Base-by-base conservation (phyloP, 1,140 invertebrate species). In the Hetaerina americana region DNA sequence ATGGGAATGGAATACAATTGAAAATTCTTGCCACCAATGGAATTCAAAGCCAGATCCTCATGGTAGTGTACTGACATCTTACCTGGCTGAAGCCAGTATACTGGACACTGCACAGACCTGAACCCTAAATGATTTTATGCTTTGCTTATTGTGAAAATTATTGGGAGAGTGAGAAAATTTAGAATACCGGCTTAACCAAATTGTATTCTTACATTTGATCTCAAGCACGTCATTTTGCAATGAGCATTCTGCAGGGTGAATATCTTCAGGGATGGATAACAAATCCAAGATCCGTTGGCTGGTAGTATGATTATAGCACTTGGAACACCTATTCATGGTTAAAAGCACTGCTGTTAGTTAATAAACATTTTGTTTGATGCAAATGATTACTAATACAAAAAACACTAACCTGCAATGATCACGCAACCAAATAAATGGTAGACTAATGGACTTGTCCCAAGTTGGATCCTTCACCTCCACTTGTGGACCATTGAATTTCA, bases 321-420 rank as follows among this genome's bases (percentile, higher is more conserved):
- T 69, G 0, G 77, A 57, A 75, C 83, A 84, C 71, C 83, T 84
- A 75, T 72, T 78, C 78, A 70, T n/a, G n/a, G n/a, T n/a, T n/a
- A n/a, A n/a, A n/a, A n/a, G n/a, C n/a, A n/a, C n/a, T n/a, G n/a
- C n/a, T n/a, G n/a, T n/a, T n/a, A n/a, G n/a, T n/a, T n/a, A n/a
- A 67, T 5, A 67, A 24, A 67, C 22, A 24, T n/a, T 67, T 8
- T 67, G 8, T 67, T 8, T 26, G 26, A 24, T 67, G 26, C 22
- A 67, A 67, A n/a, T n/a, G 22, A 8, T 67, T 24, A 8, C 26
- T 24, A 5, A 22, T 67, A 22, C 26, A 24, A 8, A 8, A 1
- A 18, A 27, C 18, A 26, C 26, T 66, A 27, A 83, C 83, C 82
- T 81, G 79, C 83, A 84, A 75, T 84, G 79, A 74, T 84, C 83